Conservation (phyloP, 1,140 invertebrate species). For the Aphaenogaster floridana region DNA sequence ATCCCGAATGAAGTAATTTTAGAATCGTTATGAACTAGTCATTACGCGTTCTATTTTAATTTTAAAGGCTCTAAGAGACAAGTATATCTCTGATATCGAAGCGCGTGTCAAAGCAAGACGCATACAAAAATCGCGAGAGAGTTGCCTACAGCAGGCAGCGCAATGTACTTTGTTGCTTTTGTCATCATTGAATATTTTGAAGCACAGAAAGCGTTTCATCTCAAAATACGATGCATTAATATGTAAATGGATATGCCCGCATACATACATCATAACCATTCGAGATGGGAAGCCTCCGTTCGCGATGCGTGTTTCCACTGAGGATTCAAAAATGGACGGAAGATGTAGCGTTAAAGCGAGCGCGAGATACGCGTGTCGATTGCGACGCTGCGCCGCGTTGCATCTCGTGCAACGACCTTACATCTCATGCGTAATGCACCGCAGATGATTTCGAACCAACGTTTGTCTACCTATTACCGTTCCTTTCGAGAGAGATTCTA, state of each 20-base stretch:
- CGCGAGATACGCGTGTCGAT: conserved; percentile 61
- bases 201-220: conserved; percentile 61
- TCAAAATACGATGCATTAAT: conserved; percentile 64
- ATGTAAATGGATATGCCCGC: conserved; percentile 62
- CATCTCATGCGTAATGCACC: conserved; percentile 53
- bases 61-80: conserved; percentile 13
- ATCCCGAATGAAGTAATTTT: not conserved
- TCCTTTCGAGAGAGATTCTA: conserved; percentile 4
- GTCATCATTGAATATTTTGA: conserved; percentile 65
- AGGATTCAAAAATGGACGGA: conserved; percentile 58
- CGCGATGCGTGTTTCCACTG: conserved; percentile 54
- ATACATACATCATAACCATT: conserved; percentile 56
- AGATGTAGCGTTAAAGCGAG: conserved; percentile 58
- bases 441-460: conserved; percentile 34
- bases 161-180: conserved; percentile 58
- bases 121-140: conserved; percentile 35
- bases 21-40: not conserved
- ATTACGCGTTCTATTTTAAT: conserved; percentile 9
- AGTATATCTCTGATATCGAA: conserved; percentile 1
- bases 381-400: conserved; percentile 32
- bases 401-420: conserved; percentile 36
- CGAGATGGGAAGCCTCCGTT: conserved; percentile 60
- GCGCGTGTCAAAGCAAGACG: conserved; percentile 36
- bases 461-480: conserved; percentile 34
- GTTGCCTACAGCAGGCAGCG: conserved; percentile 37